Conservation (phyloP, 2,888 invertebrate genomes). For the Mythimna albipuncta region DNA sequence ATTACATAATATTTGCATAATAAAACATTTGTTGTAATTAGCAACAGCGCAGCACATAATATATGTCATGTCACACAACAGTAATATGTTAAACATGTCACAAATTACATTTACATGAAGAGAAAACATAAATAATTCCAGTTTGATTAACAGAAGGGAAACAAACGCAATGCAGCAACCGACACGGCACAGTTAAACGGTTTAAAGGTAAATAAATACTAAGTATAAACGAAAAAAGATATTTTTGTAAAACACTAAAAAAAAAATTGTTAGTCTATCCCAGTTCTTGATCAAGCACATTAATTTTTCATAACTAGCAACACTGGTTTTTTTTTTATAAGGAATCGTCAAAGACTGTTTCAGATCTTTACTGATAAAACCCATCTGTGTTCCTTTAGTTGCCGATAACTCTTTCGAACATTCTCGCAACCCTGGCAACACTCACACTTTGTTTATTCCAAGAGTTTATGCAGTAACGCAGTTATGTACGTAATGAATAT, state of each 20-base stretch:
- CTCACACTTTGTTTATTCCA: background rate
- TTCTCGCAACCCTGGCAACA: background rate
- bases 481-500: conserved; percentile 27
- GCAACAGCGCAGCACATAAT: conserved; percentile 25
- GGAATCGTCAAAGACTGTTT: no score
- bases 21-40: conserved; percentile 39
- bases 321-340: no score
- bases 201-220: conserved; percentile 12
- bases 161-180: conserved; percentile 59
- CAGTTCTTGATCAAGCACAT: background rate
- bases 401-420: no score
- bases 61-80: conserved; percentile 45
- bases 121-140: conserved; percentile 60
- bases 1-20: conserved; percentile 40
- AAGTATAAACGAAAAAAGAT: no score
- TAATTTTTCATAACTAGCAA: background rate
- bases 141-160: conserved; percentile 63
- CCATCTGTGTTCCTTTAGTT: no score
- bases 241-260: conserved; percentile 10
- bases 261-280: background rate
- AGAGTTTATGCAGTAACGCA: background rate
- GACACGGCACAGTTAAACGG: conserved; percentile 8
- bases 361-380: background rate
- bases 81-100: conserved; percentile 50
- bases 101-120: conserved; percentile 51